phyloP scores from a whole-genome alignment of 2,888 invertebrate species.

The Torymus tubicola region DNA sequence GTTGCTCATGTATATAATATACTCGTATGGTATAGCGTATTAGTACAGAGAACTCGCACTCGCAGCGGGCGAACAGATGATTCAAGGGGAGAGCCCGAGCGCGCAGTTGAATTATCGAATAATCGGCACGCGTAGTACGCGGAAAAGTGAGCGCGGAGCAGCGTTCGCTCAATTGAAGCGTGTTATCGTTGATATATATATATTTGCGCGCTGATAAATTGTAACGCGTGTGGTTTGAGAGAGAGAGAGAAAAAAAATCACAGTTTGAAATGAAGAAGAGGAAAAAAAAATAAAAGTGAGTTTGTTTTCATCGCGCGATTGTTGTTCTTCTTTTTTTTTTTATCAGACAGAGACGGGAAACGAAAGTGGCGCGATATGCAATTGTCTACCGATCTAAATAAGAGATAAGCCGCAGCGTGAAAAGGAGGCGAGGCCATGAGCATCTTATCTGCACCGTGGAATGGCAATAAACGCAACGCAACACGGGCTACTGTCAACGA shows the following conservation, averaged over 20 bases:
- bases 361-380: conserved; percentile 3
- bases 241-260: too few species aligned
- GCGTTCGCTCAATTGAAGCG: too few species aligned
- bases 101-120: conserved; percentile 2
- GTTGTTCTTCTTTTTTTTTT: neutral
- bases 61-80: neutral
- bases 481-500: conserved; percentile 22
- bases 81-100: neutral
- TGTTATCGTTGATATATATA: too few species aligned
- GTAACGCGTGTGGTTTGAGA: too few species aligned
- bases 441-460: conserved; percentile 58
- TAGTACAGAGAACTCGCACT: too few species aligned
- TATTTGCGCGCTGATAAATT: too few species aligned
- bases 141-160: neutral
- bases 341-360: conserved; percentile 27
- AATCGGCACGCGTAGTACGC: neutral
- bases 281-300: too few species aligned
- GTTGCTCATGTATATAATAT: too few species aligned
- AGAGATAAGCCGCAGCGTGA: conserved; percentile 30
- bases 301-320: too few species aligned
- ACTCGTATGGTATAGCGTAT: too few species aligned
- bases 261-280: too few species aligned
- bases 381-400: conserved; percentile 32
- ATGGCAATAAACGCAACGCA: conserved; percentile 63
- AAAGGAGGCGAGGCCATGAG: conserved; percentile 44